phyloP scores from a whole-genome alignment of 2,797 vertebrate species.

The Molossus alvarezi region DNA sequence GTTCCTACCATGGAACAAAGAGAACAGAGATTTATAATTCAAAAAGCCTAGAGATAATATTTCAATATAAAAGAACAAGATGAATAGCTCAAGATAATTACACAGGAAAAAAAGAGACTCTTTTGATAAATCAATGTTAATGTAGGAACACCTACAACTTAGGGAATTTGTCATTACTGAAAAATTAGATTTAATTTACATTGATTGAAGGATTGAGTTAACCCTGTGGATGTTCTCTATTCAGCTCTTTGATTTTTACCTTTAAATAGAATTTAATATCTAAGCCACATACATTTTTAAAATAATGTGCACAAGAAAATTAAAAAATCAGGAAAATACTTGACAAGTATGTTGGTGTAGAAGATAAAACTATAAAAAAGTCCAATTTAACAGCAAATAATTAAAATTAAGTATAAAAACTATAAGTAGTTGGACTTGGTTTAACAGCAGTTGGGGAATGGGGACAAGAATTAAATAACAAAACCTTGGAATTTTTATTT shows the following conservation, averaged over 20 bases:
- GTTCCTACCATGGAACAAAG: not conserved
- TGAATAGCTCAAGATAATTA: not conserved
- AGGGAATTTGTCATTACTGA: not conserved
- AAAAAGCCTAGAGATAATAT: not conserved
- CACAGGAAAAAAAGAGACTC: not conserved
- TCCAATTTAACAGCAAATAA: not conserved
- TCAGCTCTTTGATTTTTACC: not conserved
- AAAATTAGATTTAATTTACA: not conserved
- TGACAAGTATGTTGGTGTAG: not conserved
- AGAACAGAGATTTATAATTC: not conserved
- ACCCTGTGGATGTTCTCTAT: not conserved
- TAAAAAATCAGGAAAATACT: not conserved
- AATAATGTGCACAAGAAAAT: not conserved
- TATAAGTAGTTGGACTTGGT: not conserved
- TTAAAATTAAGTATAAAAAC: slow-evolving; percentile 42
- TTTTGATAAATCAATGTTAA: not conserved
- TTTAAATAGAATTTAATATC: slow-evolving; percentile 17
- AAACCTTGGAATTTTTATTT: not conserved
- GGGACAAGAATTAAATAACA: not conserved
- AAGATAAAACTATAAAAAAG: not conserved
- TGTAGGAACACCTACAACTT: not conserved
- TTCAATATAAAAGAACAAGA: not conserved
- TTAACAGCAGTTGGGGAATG: not conserved
- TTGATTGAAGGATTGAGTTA: not conserved
- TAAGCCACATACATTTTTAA: not conserved